Percentiles rank a stretch among this genome's conserved stretches.
Evolutionary conservation across 2,113 vertebrate species (phyloP).

Genomic region (Colistium nudipinnis): DNA sequence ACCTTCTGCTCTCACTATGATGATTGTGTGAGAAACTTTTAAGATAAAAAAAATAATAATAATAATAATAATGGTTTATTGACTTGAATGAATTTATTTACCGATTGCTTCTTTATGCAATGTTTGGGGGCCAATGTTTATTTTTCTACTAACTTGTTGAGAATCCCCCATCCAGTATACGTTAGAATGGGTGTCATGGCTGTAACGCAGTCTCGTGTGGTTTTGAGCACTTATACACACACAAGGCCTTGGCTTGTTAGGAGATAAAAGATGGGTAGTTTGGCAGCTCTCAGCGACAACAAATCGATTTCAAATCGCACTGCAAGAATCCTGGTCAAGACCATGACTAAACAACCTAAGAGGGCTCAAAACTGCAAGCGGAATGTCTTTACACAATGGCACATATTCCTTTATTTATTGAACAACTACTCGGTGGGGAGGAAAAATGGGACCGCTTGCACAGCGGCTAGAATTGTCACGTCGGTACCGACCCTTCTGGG

Average conservation of each 20-base stretch:
- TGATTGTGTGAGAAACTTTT: constrained; percentile 77
- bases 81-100: constrained; percentile 83
- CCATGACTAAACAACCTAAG: constrained; percentile 5
- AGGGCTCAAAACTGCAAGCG: constrained; percentile 65
- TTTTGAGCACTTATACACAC: constrained; percentile 61
- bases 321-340: constrained; percentile 11
- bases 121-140: constrained; percentile 82
- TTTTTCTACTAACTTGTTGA: constrained; percentile 83
- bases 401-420: constrained; percentile 83
- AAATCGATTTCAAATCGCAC: constrained; percentile 6
- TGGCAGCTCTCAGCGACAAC: constrained; percentile 53
- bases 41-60: constrained; percentile 28
- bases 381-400: constrained; percentile 65
- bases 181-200: constrained; percentile 69
- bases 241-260: not conserved
- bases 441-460: constrained; percentile 73
- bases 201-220: constrained; percentile 53
- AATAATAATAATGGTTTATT: constrained; percentile 55
- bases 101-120: constrained; percentile 84
- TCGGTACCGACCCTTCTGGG: constrained; percentile 55
- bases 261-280: constrained; percentile 13
- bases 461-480: constrained; percentile 65
- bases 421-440: constrained; percentile 71
- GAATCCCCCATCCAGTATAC: constrained; percentile 70
- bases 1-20: constrained; percentile 66